Base-by-base conservation (phyloP, 2,888 invertebrate species). In the Lathronympha strigana region DNA sequence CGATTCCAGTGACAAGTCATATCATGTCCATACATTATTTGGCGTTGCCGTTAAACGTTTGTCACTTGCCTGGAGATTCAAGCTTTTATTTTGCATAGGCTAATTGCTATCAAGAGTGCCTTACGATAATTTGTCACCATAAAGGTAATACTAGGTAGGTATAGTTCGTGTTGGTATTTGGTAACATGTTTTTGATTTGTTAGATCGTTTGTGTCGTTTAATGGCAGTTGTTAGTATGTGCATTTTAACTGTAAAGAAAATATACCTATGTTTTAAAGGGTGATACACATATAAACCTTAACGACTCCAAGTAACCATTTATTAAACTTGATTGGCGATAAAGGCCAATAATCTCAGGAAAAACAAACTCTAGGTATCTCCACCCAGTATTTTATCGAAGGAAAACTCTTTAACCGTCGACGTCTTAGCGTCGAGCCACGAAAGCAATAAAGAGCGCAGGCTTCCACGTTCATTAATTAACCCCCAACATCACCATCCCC, bases 401-500 rank as follows among this genome's bases (percentile, higher is more conserved):
- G 89, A 87, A 92, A 90, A 89, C 87, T 90, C 87, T 87, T 88
- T 88, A 87, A 86, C 83, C 87, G 86, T 79, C 85, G 84, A 87
- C 87, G 89, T 88, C 90, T 90, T 86, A 89, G 85, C 89, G 87
- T 87, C 89, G 88, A 89, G 90, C 89, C 87, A 90, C 87, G 87
- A 90, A 91, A 90, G 92, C 90, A 92, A 92, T 92, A 92, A 92
- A 92, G 92, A 91, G 89, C 90, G 90, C 92, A 89, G 87, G 89
- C 92, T 92, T 92, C 92, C 86, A 91, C 92, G 90, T 92, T 92
- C 92, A 92, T 92, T 92, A 92, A 92, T 92, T 92, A 92, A 92
- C 92, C 88, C 88, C 87, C 82, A 76, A 79, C 81, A 75, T 74
- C 70, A 64, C 84, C 77, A 67, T 92, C 92, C 75, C 87, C 61